phyloP scores from a whole-genome alignment of 2,113 vertebrate genomes.

The Paramisgurnus dabryanus region DNA sequence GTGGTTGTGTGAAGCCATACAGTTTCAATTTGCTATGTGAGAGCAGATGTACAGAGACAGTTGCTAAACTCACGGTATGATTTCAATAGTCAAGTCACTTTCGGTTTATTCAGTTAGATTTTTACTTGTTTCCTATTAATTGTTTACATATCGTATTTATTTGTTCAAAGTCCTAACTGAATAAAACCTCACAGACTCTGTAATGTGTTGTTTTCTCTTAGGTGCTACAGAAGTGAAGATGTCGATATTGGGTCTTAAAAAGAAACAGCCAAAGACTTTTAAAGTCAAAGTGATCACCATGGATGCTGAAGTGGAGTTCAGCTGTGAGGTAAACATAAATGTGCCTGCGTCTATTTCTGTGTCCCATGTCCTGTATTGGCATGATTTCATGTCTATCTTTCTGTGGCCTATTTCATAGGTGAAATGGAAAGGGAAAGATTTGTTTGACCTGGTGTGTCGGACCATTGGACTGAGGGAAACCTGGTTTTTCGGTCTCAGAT shows the following conservation, averaged over 20 bases:
- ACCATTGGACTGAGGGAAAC: constrained; percentile 88
- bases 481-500: constrained; percentile 92
- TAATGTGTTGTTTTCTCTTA: background rate
- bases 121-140: background rate
- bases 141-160: no score
- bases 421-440: constrained; percentile 92
- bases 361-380: background rate
- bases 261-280: constrained; percentile 91
- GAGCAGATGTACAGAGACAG: background rate
- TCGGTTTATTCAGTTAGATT: background rate
- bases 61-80: background rate
- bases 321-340: constrained; percentile 81
- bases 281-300: constrained; percentile 91
- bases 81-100: no score
- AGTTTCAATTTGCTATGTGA: background rate
- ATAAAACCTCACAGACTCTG: no score
- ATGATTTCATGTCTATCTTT: background rate
- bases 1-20: background rate
- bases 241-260: constrained; percentile 90
- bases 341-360: background rate
- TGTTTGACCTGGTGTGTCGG: constrained; percentile 89
- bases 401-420: constrained; percentile 69
- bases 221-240: constrained; percentile 61
- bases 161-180: no score
- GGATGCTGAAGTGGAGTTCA: constrained; percentile 94